Percentiles rank a stretch among this genome's conserved stretches.
Evolutionary conservation across 2,113 vertebrate species (phyloP).

Genomic region (Lamprologus ornatipinnis): DNA sequence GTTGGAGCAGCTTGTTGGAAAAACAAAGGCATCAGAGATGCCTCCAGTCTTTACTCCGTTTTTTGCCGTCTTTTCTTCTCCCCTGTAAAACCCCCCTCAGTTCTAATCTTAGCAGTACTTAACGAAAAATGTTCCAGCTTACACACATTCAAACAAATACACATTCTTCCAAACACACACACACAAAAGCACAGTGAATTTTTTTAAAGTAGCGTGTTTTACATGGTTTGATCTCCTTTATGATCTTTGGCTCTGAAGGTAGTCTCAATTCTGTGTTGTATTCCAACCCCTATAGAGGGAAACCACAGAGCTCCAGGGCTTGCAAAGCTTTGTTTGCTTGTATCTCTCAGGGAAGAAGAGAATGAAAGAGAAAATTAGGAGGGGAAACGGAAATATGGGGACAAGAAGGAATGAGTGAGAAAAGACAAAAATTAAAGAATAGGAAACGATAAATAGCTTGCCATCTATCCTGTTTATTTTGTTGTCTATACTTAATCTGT

Average conservation of each 20-base stretch:
- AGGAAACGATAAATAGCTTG: not conserved
- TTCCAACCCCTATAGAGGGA: not conserved
- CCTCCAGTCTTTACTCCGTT: slow-evolving; percentile 30
- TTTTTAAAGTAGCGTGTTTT: not conserved
- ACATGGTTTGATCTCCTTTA: not conserved
- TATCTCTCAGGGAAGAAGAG: not conserved
- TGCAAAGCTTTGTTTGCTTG: not conserved
- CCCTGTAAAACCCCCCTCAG: not conserved
- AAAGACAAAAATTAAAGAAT: not conserved
- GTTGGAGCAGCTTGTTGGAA: not conserved
- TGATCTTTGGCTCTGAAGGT: slow-evolving; percentile 14
- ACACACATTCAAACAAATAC: slow-evolving; percentile 2
- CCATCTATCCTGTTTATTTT: not conserved
- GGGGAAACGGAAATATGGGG: not conserved
- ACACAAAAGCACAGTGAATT: not conserved
- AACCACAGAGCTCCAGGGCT: not conserved
- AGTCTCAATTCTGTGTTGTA: not conserved
- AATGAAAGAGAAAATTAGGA: not conserved
- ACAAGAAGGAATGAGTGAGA: not conserved
- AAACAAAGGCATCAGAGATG: slow-evolving; percentile 21
- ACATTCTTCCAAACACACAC: not conserved
- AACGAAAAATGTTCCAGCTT: slow-evolving; percentile 2
- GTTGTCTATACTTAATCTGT: not conserved
- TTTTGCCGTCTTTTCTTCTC: slow-evolving; percentile 23
- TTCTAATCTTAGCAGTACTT: slow-evolving; percentile 51